Conservation (phyloP, 2,113 vertebrate species). For the Gila orcuttii region DNA sequence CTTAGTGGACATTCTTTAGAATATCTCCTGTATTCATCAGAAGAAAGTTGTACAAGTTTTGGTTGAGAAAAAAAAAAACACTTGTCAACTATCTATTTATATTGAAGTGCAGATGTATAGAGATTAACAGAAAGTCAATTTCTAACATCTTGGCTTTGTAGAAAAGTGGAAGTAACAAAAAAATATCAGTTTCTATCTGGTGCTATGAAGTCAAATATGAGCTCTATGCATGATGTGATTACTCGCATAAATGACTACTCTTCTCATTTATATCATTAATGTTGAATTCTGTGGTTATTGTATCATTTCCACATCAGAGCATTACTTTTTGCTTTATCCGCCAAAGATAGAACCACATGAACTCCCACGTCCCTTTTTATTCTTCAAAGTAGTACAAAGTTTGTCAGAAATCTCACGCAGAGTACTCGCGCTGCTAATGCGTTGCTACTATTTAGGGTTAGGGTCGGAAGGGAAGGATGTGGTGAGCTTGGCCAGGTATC, state of each 20-base stretch:
- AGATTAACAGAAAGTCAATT: background rate
- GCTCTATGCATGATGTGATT: background rate
- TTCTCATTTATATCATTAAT: slow-evolving; percentile 2
- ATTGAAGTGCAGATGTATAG: background rate
- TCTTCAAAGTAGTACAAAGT: slow-evolving; percentile 18
- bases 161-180: background rate
- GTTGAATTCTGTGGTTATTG: slow-evolving; percentile 12
- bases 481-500: slow-evolving; percentile 41
- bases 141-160: background rate
- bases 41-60: background rate
- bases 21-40: background rate
- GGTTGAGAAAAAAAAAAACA: background rate
- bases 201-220: background rate
- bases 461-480: slow-evolving; percentile 44
- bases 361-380: slow-evolving; percentile 10
- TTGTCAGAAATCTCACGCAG: slow-evolving; percentile 20
- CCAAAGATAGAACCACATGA: slow-evolving; percentile 9
- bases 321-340: background rate
- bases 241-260: background rate
- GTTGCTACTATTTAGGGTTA: slow-evolving; percentile 32
- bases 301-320: slow-evolving; percentile 24
- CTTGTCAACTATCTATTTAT: background rate
- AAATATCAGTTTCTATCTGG: background rate
- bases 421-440: slow-evolving; percentile 17
- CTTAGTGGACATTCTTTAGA: background rate